phyloP scores from a whole-genome alignment of 2,113 vertebrate species.

The Ailuropoda melanoleuca region DNA sequence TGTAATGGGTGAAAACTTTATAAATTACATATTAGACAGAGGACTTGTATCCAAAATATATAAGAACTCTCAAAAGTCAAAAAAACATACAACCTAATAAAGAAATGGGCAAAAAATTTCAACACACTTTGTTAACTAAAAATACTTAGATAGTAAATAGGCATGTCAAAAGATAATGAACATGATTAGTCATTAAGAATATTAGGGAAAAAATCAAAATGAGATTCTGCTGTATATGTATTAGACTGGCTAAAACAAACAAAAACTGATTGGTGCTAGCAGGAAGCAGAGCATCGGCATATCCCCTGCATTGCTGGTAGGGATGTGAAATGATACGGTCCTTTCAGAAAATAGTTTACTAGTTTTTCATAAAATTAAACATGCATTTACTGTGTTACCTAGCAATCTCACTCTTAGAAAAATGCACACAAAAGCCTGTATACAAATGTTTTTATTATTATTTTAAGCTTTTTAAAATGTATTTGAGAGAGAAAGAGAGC shows the following conservation, averaged over 20 bases:
- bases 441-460: background rate
- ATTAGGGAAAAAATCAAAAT: background rate
- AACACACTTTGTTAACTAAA: background rate
- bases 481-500: background rate
- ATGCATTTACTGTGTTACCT: background rate
- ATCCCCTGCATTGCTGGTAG: background rate
- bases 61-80: background rate
- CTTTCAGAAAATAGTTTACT: background rate
- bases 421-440: background rate
- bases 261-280: too few relatives aligned
- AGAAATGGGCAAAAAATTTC: background rate
- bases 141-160: background rate
- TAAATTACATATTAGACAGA: background rate
- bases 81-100: background rate
- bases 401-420: background rate
- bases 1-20: background rate
- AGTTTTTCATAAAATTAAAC: slow-evolving; percentile 10
- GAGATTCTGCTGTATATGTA: background rate
- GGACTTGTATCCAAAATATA: background rate
- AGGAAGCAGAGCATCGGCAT: background rate
- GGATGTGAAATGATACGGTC: background rate
- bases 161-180: background rate
- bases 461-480: background rate
- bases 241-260: background rate
- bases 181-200: background rate